Base-by-base conservation (phyloP, 1,140 invertebrate species). In the Drosophila nannoptera region DNA sequence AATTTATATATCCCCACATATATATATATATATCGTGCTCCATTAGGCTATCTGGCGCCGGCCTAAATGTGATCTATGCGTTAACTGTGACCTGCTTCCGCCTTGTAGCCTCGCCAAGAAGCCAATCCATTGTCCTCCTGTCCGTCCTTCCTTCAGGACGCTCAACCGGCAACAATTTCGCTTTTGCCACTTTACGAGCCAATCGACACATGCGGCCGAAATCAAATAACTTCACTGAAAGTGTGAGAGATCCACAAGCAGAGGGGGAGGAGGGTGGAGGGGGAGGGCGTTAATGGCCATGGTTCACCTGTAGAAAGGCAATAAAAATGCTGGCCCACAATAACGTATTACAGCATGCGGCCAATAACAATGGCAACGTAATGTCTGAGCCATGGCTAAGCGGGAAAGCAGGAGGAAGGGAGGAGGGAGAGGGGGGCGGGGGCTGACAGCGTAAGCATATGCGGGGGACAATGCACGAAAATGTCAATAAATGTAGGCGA, bases 161-260 rank as follows among this genome's bases (percentile, higher is more conserved):
- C 22, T 22, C 22, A 55, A 50, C 8, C 45, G 52, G 61, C 56
- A 65, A 69, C 67, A 70, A 66, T 54, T 70, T 66, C 53, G 54
- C n/a, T 43, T 46, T 68, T 52, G 58, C n/a, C 54, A 73, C 64
- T 75, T 73, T 73, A 75, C 59, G 69, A 68, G 69, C 58, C 67
- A 74, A 64, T 69, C 73, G 65, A 50, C 66, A 75, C 66, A 75
- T 75, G 55, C 46, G 61, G 60, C 48, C 61, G 56, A 77, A 78
- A 73, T 72, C 76, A 78, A 78, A 75, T 78, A 78, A 68, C 76
- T 76, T 65, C 62, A 78, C 67, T 78, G 67, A 68, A 66, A 78
- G 75, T 60, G 73, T 63, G 60, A 74, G 42, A 11, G 9, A 14
- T 11, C 6, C 7, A 6, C 4, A 4, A 42, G n/a, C 2, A 4